A percentile compares a stretch with the other conserved stretches of the same genome.
Conservation (phyloP, 2,888 invertebrate species). For the Himalopsyche tibetana region DNA sequence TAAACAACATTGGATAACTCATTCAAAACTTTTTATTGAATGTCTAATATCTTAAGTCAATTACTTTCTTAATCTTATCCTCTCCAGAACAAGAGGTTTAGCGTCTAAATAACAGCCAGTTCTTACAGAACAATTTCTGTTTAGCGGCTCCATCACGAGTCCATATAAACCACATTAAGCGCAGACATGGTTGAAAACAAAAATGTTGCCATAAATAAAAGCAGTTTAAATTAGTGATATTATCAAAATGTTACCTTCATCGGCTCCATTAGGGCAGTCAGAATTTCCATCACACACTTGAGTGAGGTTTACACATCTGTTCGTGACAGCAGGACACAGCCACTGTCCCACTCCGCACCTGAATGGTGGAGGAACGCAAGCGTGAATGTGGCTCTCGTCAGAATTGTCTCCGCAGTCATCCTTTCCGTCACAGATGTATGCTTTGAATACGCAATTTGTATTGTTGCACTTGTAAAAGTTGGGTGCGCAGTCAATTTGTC, state of each 20-base stretch:
- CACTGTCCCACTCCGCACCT: slow-evolving; percentile 88
- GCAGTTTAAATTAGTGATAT: not conserved
- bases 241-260: slow-evolving; percentile 84
- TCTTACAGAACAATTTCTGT: too few species aligned
- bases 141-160: not conserved
- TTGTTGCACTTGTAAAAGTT: slow-evolving; percentile 91
- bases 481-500: slow-evolving; percentile 84
- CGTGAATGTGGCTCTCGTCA: slow-evolving; percentile 89
- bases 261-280: slow-evolving; percentile 95
- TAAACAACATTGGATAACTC: not conserved
- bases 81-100: too few species aligned
- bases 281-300: slow-evolving; percentile 91
- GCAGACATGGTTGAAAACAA: too few species aligned
- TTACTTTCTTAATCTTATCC: too few species aligned
- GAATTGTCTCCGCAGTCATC: slow-evolving; percentile 95
- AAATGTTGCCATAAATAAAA: not conserved
- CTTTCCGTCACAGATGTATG: slow-evolving; percentile 95
- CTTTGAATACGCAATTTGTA: slow-evolving; percentile 92
- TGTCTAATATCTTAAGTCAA: too few species aligned
- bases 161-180: not conserved
- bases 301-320: slow-evolving; percentile 89
- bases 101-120: too few species aligned
- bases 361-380: slow-evolving; percentile 87
- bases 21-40: not conserved
- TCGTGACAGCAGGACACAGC: slow-evolving; percentile 90